A percentile compares a stretch with the other conserved stretches of the same genome.
These are phyloP conservation scores for Carterocephalus palaemon DNA, from an alignment of 2,888 invertebrate genomes.

Conservation along the genomic window DNA sequence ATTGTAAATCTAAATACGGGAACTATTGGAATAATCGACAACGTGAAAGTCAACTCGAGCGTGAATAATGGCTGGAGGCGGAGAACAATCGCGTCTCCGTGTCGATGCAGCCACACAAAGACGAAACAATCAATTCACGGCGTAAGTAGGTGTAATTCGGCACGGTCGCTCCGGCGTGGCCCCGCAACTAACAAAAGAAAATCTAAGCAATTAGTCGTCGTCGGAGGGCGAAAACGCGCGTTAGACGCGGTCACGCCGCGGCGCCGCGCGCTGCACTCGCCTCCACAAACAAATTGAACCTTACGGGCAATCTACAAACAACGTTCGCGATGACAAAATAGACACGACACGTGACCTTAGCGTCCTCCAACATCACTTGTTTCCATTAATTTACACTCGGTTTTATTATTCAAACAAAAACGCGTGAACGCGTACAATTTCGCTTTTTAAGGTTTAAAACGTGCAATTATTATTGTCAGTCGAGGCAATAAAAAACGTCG, in stretches of 20 bases:
- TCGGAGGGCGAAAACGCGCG: slow-evolving; percentile 77
- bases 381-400: slow-evolving; percentile 13
- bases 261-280: slow-evolving; percentile 56
- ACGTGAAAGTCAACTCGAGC: slow-evolving; percentile 70
- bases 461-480: slow-evolving; percentile 37
- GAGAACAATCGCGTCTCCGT: slow-evolving; percentile 74
- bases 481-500: slow-evolving; percentile 42
- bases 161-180: slow-evolving; percentile 69
- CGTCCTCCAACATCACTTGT: slow-evolving; percentile 3
- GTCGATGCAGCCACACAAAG: slow-evolving; percentile 75
- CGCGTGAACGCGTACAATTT: slow-evolving; percentile 27
- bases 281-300: slow-evolving; percentile 38
- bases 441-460: slow-evolving; percentile 16
- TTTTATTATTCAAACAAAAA: slow-evolving; percentile 10
- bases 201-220: slow-evolving; percentile 79
- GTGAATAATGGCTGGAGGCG: slow-evolving; percentile 67
- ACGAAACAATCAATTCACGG: slow-evolving; percentile 77
- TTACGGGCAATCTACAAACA: slow-evolving; percentile 29
- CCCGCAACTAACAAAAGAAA: slow-evolving; percentile 78
- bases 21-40: slow-evolving; percentile 67
- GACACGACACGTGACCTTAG: slow-evolving; percentile 2
- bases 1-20: slow-evolving; percentile 55
- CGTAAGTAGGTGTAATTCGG: slow-evolving; percentile 77
- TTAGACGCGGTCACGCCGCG: slow-evolving; percentile 74
- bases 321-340: background rate